phyloP scores from a whole-genome alignment of 2,888 invertebrate species.

The Drosophila trichaetosa region DNA sequence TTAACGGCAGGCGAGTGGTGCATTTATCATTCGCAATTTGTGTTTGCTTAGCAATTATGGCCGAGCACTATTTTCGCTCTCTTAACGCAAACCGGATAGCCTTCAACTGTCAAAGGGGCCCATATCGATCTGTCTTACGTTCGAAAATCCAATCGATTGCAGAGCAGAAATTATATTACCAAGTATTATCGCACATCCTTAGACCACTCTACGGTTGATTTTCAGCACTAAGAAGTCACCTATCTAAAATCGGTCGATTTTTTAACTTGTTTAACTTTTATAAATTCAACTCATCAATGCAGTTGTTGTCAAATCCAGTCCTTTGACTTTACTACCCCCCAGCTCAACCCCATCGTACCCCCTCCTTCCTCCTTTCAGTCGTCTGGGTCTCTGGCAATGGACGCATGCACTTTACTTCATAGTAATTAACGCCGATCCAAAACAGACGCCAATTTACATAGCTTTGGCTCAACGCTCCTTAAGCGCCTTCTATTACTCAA shows the following conservation, averaged over 20 bases:
- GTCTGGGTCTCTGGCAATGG: constrained; percentile 44
- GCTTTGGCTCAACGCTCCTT: constrained; percentile 45
- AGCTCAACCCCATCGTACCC: not conserved
- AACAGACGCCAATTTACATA: constrained; percentile 78
- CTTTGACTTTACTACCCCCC: not conserved
- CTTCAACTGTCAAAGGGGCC: not conserved
- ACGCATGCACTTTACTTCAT: constrained; percentile 74
- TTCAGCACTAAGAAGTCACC: not conserved
- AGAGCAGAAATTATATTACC: not conserved
- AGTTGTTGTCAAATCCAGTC: constrained; percentile 45
- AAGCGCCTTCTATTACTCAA: constrained; percentile 55
- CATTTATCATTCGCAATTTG: constrained; percentile 69
- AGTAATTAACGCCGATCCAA: constrained; percentile 80
- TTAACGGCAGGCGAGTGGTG: constrained; percentile 67
- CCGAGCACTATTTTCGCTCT: constrained; percentile 5
- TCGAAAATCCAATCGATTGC: not conserved
- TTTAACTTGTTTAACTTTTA: constrained; percentile 49
- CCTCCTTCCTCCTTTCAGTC: not conserved
- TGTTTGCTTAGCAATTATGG: constrained; percentile 50
- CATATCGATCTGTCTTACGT: not conserved
- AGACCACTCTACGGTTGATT: not conserved
- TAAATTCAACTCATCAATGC: constrained; percentile 64
- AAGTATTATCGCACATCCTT: not conserved
- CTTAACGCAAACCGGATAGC: not conserved
- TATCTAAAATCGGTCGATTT: not conserved